A percentile compares a stretch with the other conserved stretches of the same genome.
Evolutionary conservation across 2,888 invertebrate genomes (phyloP).

Genomic region (Sphaerophoria rueppellii): DNA sequence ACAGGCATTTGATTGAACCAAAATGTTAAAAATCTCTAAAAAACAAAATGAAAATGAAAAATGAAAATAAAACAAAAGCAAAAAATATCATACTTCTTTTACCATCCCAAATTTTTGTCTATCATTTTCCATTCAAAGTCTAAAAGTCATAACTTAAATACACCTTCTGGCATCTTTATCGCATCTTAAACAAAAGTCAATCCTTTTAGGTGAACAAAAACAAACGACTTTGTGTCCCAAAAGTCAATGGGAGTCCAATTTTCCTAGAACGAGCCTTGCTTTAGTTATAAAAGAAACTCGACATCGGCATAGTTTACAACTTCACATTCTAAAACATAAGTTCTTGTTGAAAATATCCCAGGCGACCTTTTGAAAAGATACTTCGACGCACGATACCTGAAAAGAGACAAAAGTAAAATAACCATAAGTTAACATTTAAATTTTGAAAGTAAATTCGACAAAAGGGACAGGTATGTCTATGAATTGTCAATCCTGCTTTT

Average conservation of each 20-base stretch:
- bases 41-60: no score
- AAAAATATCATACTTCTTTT: neutral
- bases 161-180: slow-evolving; percentile 46
- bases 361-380: neutral
- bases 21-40: no score
- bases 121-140: slow-evolving; percentile 11
- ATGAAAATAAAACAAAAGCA: neutral
- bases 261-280: slow-evolving; percentile 51
- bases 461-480: slow-evolving; percentile 39
- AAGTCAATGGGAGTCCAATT: slow-evolving; percentile 66
- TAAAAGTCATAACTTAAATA: slow-evolving; percentile 49
- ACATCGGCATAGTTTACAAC: slow-evolving; percentile 37
- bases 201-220: slow-evolving; percentile 35
- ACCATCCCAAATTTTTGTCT: neutral
- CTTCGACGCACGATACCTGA: neutral
- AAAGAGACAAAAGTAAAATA: slow-evolving; percentile 44
- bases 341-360: slow-evolving; percentile 41
- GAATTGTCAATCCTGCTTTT: slow-evolving; percentile 3
- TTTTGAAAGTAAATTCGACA: slow-evolving; percentile 9
- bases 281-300: slow-evolving; percentile 14
- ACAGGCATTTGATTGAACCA: no score
- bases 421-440: slow-evolving; percentile 13
- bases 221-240: slow-evolving; percentile 43
- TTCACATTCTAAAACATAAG: slow-evolving; percentile 27
- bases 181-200: slow-evolving; percentile 14